phyloP scores from a whole-genome alignment of 2,797 vertebrate genomes.

The Fistularia tabacaria region DNA sequence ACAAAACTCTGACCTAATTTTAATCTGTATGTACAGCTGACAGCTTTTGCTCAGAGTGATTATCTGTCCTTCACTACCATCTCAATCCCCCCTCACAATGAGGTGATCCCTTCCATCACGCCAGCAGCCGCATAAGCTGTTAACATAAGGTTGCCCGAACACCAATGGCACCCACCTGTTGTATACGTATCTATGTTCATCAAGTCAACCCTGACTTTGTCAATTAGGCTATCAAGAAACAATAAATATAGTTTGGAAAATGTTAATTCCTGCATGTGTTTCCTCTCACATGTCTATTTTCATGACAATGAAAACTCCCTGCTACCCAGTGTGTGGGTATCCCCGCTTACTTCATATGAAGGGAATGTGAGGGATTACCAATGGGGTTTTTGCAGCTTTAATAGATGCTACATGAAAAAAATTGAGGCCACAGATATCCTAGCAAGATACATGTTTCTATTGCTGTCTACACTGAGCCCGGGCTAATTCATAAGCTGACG shows the following conservation, averaged over 20 bases:
- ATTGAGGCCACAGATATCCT: conserved; percentile 28
- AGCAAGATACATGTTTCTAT: conserved; percentile 44
- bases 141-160: conserved; percentile 23
- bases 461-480: conserved; percentile 44
- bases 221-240: conserved; percentile 46
- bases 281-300: conserved; percentile 41
- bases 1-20: conserved; percentile 49
- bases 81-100: conserved; percentile 50
- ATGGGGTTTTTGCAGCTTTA: conserved; percentile 54
- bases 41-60: conserved; percentile 61
- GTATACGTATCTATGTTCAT: conserved; percentile 37
- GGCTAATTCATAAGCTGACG: conserved; percentile 65
- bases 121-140: conserved; percentile 15
- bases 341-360: conserved; percentile 47
- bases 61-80: conserved; percentile 64
- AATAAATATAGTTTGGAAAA: conserved; percentile 53
- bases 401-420: conserved; percentile 46
- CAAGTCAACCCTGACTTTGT: conserved; percentile 35
- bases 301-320: conserved; percentile 38
- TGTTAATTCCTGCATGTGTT: conserved; percentile 15
- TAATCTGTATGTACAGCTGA: conserved; percentile 67
- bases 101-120: conserved; percentile 61
- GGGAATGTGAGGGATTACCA: conserved; percentile 51
- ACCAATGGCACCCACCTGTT: conserved; percentile 32
- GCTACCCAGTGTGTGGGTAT: conserved; percentile 26